A percentile compares a stretch with the other conserved stretches of the same genome.
Evolutionary conservation across 2,113 vertebrate genomes (phyloP).

Genomic region (Rhipidura dahli): DNA sequence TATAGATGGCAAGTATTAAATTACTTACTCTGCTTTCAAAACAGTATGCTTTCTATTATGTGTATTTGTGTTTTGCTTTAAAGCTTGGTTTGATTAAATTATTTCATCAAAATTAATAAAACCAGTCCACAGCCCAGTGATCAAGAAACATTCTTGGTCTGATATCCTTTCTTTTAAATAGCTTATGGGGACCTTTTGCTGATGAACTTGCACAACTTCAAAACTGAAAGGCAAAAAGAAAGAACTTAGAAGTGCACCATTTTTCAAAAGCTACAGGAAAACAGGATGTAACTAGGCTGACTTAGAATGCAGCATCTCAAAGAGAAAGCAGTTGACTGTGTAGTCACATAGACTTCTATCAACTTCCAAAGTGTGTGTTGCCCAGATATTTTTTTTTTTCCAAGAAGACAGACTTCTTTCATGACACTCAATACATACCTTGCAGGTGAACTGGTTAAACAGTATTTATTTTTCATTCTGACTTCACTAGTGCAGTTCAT

Average conservation of each 20-base stretch:
- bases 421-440: background rate
- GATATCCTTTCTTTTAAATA: background rate
- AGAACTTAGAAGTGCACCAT: background rate
- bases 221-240: background rate
- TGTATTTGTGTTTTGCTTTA: background rate
- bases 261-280: background rate
- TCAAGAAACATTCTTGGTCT: background rate
- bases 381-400: background rate
- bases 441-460: background rate
- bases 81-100: background rate
- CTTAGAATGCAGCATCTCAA: background rate
- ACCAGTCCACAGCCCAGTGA: background rate
- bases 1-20: background rate
- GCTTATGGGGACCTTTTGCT: background rate
- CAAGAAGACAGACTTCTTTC: background rate
- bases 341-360: background rate
- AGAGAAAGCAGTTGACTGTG: background rate
- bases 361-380: background rate
- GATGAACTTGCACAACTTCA: background rate
- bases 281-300: background rate
- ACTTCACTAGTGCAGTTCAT: background rate
- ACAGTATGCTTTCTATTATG: background rate
- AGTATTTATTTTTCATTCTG: background rate
- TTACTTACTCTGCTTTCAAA: background rate
- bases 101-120: background rate